phyloP scores from a whole-genome alignment of 2,888 invertebrate genomes.

The Stegophylla sp. region DNA sequence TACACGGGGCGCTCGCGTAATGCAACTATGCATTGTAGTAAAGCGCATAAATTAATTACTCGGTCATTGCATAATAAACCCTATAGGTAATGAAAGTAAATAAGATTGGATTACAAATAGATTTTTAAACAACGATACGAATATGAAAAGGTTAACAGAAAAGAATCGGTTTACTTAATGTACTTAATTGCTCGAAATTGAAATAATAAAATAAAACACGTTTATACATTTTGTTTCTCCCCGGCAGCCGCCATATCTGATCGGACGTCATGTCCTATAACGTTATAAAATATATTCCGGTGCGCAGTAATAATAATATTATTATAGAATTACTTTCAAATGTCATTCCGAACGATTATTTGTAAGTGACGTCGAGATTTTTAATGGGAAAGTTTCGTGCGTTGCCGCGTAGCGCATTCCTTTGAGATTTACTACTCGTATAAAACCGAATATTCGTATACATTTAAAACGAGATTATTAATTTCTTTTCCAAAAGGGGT shows the following conservation, averaged over 20 bases:
- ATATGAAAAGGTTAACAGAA: background rate
- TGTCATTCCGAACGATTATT: conserved; percentile 44
- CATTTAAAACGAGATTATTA: conserved; percentile 57
- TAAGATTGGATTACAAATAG: background rate
- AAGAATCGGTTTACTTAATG: background rate
- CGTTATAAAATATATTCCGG: too few species aligned
- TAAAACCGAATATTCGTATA: conserved; percentile 52
- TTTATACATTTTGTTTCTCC: background rate
- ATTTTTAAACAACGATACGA: too few species aligned
- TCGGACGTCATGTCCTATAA: conserved; percentile 11
- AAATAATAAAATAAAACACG: background rate
- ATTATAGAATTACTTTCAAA: conserved; percentile 34
- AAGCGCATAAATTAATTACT: background rate
- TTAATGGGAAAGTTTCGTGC: conserved; percentile 39
- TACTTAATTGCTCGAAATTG: background rate
- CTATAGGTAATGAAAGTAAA: conserved; percentile 1
- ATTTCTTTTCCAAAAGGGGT: conserved; percentile 49
- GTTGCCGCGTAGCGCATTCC: conserved; percentile 44
- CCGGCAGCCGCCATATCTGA: background rate
- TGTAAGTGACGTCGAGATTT: conserved; percentile 34
- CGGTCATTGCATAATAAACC: background rate
- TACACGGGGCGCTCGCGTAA: background rate
- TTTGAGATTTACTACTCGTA: conserved; percentile 51
- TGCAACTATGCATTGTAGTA: background rate
- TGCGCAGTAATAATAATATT: conserved; percentile 12